phyloP scores from a whole-genome alignment of 2,113 vertebrate species.

The Xenotilapia longispinis region DNA sequence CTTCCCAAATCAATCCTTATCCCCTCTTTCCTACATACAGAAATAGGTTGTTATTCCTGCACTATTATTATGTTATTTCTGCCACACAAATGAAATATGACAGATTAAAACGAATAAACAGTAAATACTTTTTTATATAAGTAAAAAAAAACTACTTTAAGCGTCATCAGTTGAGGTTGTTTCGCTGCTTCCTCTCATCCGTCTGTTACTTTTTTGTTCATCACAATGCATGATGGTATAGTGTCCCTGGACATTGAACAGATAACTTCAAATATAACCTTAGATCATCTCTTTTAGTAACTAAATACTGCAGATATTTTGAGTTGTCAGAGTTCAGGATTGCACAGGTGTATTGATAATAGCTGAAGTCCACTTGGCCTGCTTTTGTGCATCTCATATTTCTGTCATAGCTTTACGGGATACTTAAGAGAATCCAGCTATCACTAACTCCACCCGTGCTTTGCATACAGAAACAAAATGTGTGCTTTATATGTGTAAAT shows the following conservation, averaged over 20 bases:
- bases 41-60: not conserved
- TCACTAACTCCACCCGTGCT: not conserved
- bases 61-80: not conserved
- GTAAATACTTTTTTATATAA: not conserved
- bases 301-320: not conserved
- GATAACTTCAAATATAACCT: not conserved
- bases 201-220: not conserved
- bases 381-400: not conserved
- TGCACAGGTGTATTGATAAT: not conserved
- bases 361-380: not conserved
- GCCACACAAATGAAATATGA: not conserved
- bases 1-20: not conserved
- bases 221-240: not conserved
- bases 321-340: not conserved
- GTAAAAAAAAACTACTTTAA: not conserved
- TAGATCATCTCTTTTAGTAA: not conserved
- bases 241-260: not conserved
- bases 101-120: not conserved
- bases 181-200: not conserved
- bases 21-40: not conserved
- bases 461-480: not conserved
- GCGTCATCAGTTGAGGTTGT: not conserved
- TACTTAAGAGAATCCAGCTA: not conserved
- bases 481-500: not conserved
- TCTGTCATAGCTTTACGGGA: not conserved